These are phyloP conservation scores for Corynorhinus townsendii DNA, from an alignment of 2,113 vertebrate species.

Conservation along the genomic window DNA sequence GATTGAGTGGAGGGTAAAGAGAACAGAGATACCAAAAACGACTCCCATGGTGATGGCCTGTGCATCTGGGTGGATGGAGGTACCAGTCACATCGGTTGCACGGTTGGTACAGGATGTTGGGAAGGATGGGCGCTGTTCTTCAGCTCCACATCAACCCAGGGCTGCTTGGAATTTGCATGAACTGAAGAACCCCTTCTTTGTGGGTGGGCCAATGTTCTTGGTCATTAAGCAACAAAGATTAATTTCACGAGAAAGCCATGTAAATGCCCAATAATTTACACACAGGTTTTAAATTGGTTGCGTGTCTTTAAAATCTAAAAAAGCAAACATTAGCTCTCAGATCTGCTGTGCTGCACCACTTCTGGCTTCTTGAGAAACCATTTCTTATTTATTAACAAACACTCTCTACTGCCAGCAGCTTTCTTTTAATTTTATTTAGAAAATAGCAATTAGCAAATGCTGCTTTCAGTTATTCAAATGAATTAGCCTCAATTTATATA, in stretches of 20 bases:
- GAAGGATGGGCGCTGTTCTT: not conserved
- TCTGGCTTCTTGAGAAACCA: not conserved
- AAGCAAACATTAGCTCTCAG: not conserved
- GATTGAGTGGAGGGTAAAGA: not conserved
- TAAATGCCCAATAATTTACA: not conserved
- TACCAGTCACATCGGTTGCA: not conserved
- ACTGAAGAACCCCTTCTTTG: not conserved
- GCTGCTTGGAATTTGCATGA: not conserved
- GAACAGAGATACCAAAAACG: not conserved
- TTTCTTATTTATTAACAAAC: not conserved
- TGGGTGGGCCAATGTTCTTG: not conserved
- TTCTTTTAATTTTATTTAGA: conserved; percentile 2
- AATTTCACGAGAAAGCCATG: not conserved
- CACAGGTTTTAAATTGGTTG: not conserved
- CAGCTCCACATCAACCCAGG: not conserved
- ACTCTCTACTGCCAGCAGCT: not conserved
- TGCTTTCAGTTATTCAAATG: not conserved
- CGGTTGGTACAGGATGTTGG: not conserved
- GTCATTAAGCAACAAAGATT: not conserved
- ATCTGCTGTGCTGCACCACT: not conserved
- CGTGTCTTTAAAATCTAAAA: not conserved
- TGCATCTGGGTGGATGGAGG: not conserved
- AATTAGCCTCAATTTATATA: not conserved
- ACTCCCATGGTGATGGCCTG: no score
- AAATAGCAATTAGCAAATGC: not conserved